Conservation (phyloP, 2,113 vertebrate genomes). For the Zosterops lateralis region DNA sequence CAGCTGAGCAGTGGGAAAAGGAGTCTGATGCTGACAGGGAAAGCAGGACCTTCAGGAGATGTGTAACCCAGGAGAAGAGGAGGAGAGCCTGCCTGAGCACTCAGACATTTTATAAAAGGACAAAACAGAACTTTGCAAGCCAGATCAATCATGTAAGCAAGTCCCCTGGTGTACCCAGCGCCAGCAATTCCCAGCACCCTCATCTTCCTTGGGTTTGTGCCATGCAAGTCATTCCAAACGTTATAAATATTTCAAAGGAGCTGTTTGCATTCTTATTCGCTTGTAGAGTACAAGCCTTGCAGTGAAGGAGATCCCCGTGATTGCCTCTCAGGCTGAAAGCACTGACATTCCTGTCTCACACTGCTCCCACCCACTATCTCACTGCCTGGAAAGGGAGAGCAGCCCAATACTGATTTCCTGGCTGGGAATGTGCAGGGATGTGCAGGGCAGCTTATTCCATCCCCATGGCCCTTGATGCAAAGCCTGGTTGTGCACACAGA, state of each 20-base stretch:
- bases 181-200: background rate
- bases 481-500: background rate
- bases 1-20: background rate
- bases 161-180: rapidly evolving
- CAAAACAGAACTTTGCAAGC: background rate
- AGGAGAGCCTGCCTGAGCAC: background rate
- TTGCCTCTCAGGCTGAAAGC: background rate
- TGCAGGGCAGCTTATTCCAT: background rate
- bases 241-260: conserved; percentile 30
- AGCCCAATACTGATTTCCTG: background rate
- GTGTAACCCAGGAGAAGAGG: background rate
- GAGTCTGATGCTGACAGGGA: background rate
- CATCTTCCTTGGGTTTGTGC: background rate
- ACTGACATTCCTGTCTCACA: background rate
- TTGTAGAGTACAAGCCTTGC: background rate
- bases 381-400: background rate
- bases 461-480: background rate
- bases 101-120: background rate
- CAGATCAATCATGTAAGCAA: background rate
- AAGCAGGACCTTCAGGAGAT: background rate
- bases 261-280: background rate
- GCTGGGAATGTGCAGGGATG: background rate
- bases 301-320: background rate
- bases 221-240: background rate
- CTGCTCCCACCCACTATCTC: background rate